A percentile compares a stretch with the other conserved stretches of the same genome.
phyloP scores from a whole-genome alignment of 2,797 vertebrate species.

The Thalassophryne amazonica region DNA sequence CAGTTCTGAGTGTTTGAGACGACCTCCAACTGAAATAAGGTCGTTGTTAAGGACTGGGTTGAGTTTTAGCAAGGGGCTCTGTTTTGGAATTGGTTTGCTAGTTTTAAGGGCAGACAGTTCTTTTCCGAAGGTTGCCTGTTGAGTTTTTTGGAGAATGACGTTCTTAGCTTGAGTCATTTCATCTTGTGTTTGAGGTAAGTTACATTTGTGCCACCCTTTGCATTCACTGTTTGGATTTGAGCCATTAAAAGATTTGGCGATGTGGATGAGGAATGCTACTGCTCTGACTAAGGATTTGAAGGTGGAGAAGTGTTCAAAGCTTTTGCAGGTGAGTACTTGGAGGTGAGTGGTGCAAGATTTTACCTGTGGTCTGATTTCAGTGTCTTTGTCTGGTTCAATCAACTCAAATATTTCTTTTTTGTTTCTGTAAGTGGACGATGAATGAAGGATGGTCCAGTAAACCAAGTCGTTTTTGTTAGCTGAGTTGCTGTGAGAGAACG shows the following conservation, averaged over 20 bases:
- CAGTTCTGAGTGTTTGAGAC: no score
- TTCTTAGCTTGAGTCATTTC: no score
- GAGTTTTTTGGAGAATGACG: not conserved
- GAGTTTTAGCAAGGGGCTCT: not conserved
- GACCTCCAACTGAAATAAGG: no score
- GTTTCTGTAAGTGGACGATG: not conserved
- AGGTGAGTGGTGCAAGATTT: not conserved
- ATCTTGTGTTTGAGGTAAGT: not conserved
- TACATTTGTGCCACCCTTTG: slow-evolving; percentile 16
- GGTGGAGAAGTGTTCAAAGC: not conserved
- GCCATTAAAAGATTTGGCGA: not conserved
- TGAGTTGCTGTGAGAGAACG: not conserved
- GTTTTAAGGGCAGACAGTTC: not conserved
- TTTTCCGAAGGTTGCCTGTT: not conserved
- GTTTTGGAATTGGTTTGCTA: not conserved
- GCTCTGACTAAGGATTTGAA: not conserved
- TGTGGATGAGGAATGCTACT: not conserved
- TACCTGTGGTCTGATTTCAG: slow-evolving; percentile 5
- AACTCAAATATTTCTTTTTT: not conserved
- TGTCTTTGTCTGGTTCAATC: slow-evolving; percentile 8
- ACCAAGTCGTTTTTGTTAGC: slow-evolving; percentile 2
- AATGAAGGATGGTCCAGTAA: slow-evolving; percentile 18
- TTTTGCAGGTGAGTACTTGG: not conserved
- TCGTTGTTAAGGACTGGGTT: not conserved
- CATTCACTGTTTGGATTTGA: not conserved